phyloP scores from a whole-genome alignment of 37 sponge, comb jelly and placozoan genomes.

The Oopsacas minuta region DNA sequence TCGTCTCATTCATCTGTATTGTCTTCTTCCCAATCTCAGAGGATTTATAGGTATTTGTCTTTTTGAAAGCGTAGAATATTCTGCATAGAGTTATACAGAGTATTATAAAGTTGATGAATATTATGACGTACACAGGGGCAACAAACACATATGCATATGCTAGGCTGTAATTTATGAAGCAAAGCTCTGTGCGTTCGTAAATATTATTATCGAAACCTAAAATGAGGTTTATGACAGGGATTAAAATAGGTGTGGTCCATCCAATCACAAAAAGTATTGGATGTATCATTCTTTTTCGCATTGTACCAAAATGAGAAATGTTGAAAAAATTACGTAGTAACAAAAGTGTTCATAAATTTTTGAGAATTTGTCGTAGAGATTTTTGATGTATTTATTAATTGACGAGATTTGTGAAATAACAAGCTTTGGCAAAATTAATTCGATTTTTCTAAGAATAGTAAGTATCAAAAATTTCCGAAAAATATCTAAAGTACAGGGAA shows the following conservation, averaged over 20 bases:
- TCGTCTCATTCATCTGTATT: too few species aligned
- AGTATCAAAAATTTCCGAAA: too few species aligned
- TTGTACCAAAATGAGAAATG: not conserved
- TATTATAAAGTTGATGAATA: not conserved
- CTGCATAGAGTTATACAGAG: not conserved
- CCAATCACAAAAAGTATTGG: not conserved
- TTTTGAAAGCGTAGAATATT: conserved; percentile 1
- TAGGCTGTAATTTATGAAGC: not conserved
- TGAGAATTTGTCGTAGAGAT: too few species aligned
- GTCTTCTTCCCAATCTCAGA: not conserved
- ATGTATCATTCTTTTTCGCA: not conserved
- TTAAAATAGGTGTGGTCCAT: not conserved
- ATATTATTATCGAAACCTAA: not conserved
- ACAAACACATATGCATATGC: not conserved
- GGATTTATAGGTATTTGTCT: not conserved
- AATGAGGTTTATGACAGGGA: not conserved
- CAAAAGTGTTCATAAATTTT: too few species aligned
- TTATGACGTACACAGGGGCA: not conserved
- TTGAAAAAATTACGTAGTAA: too few species aligned
- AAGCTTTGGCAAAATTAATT: too few species aligned
- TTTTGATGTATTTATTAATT: too few species aligned
- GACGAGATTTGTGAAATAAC: too few species aligned
- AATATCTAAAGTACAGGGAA: too few species aligned
- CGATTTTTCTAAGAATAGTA: too few species aligned
- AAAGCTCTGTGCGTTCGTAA: not conserved